Percentiles rank a stretch among this genome's conserved stretches.
Conservation (phyloP, 2,888 invertebrate genomes). For the Drosophila algonquin region DNA sequence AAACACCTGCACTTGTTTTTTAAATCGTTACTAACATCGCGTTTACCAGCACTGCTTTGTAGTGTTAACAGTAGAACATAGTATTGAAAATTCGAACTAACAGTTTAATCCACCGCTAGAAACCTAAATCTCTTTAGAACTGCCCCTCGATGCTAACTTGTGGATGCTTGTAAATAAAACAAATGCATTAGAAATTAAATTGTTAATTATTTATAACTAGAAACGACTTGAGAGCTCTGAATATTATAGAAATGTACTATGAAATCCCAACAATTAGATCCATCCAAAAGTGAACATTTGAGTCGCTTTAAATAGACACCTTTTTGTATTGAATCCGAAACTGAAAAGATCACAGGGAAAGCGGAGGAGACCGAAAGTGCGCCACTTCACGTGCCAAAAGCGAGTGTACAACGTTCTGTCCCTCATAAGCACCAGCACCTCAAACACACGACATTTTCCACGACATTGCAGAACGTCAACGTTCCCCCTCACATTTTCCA, state of each 20-base stretch:
- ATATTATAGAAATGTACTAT: background rate
- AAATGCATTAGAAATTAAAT: background rate
- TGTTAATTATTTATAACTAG: background rate
- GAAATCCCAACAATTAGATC: constrained; percentile 2
- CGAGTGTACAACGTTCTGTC: constrained; percentile 7
- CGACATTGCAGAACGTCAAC: constrained; percentile 44
- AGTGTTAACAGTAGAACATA: background rate
- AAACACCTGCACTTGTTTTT: background rate
- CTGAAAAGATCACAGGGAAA: constrained; percentile 20
- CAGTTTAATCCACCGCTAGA: background rate
- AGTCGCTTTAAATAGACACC: constrained; percentile 27
- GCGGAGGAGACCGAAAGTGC: constrained; percentile 21
- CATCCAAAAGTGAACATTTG: constrained; percentile 37
- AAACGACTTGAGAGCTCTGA: constrained; percentile 19
- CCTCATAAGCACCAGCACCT: constrained; percentile 11
- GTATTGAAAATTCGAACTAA: background rate
- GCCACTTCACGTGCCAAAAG: constrained; percentile 47
- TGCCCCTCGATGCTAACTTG: background rate
- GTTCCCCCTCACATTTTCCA: constrained; percentile 35
- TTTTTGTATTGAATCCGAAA: background rate
- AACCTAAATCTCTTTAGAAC: background rate
- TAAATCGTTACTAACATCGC: background rate
- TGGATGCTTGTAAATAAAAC: too few relatives aligned
- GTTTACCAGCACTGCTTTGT: background rate
- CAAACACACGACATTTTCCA: background rate